Evolutionary conservation across 92 coral and sea anemone species (phyloP).

Genomic region (Diadumene lineata): DNA sequence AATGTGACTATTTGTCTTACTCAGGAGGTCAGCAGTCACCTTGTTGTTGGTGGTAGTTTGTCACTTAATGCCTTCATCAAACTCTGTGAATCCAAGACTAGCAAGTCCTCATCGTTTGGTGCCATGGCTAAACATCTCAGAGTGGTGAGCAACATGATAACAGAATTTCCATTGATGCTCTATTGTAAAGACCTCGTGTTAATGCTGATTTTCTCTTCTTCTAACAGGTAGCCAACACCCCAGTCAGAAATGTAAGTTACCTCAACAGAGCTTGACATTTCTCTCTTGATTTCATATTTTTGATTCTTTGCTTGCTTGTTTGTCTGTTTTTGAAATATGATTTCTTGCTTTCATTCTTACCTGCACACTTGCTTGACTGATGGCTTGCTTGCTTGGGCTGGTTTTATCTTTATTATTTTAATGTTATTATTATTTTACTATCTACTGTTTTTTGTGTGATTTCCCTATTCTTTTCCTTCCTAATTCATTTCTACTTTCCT

Average conservation of each 20-base stretch:
- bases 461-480: neutral
- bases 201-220: neutral
- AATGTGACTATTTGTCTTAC: neutral
- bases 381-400: no score
- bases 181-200: no score
- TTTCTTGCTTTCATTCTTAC: no score
- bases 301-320: no score
- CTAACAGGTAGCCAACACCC: conserved; percentile 59
- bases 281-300: neutral
- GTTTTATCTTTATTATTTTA: no score
- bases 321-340: no score
- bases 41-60: conserved; percentile 67
- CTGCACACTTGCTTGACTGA: no score
- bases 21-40: conserved; percentile 50
- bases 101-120: conserved; percentile 52
- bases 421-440: neutral
- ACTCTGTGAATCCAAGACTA: conserved; percentile 37
- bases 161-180: no score
- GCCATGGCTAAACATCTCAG: conserved; percentile 55
- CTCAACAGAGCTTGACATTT: neutral
- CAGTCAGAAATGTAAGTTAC: conserved; percentile 60
- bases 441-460: neutral
- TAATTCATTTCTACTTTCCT: neutral
- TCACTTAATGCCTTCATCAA: conserved; percentile 55
- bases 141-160: no score